These are phyloP conservation scores for Strigamia transsilvanica DNA, from an alignment of 2,888 invertebrate species.

Conservation along the genomic window DNA sequence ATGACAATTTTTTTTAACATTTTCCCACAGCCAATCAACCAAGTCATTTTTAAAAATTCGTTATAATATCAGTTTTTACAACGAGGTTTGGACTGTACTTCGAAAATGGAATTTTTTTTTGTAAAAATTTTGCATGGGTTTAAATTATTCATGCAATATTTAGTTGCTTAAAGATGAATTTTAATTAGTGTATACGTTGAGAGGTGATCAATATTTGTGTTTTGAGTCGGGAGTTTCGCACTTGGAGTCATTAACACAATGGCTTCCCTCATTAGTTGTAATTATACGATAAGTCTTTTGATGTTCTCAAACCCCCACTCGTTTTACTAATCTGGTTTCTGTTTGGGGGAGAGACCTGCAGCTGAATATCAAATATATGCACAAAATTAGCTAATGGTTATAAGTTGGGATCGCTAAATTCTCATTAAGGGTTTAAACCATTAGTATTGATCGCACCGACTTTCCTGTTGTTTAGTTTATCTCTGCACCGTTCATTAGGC, in stretches of 20 bases:
- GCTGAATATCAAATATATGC: neutral
- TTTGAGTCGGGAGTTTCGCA: constrained; percentile 40
- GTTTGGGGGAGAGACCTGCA: neutral
- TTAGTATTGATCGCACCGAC: neutral
- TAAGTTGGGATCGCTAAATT: neutral
- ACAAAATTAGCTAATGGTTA: neutral
- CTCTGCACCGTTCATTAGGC: no score
- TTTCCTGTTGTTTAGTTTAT: no score
- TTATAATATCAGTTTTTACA: no score
- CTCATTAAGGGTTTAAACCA: neutral
- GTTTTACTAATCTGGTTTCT: neutral
- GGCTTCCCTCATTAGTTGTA: constrained; percentile 36
- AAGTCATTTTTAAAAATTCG: no score
- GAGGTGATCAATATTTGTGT: constrained; percentile 45
- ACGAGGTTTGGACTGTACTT: no score
- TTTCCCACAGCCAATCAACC: no score
- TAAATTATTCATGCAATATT: constrained; percentile 26
- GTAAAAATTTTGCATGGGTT: neutral
- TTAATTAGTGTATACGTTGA: constrained; percentile 40
- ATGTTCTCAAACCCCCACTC: constrained; percentile 33
- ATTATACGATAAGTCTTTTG: constrained; percentile 44
- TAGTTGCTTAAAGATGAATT: constrained; percentile 37
- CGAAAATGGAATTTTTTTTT: no score
- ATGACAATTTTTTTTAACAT: neutral
- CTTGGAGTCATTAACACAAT: constrained; percentile 45